Conservation (phyloP, 2,797 vertebrate species). For the Acrossocheilus fasciatus region DNA sequence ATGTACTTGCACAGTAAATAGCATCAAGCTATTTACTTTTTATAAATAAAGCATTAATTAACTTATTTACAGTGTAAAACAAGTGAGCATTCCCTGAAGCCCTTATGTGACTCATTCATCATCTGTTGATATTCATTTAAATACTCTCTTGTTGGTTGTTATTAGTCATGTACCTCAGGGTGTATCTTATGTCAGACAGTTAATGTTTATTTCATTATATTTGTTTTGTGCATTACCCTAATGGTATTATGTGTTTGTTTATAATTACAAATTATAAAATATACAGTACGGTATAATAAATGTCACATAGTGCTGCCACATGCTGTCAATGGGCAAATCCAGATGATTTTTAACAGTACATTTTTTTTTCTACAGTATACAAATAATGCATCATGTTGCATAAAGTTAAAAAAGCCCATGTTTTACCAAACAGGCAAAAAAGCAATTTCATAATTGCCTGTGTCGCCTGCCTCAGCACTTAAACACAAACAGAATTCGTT, state of each 20-base stretch:
- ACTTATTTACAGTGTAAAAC: neutral
- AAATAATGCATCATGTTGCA: neutral
- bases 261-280: neutral
- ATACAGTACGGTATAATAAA: neutral
- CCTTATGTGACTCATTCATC: slow-evolving; percentile 16
- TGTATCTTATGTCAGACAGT: slow-evolving; percentile 5
- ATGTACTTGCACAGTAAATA: neutral
- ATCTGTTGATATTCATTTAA: slow-evolving; percentile 32
- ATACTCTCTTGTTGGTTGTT: slow-evolving; percentile 13
- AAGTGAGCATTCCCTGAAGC: slow-evolving; percentile 16
- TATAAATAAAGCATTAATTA: neutral
- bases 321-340: neutral
- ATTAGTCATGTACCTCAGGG: slow-evolving; percentile 32
- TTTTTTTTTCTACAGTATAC: neutral
- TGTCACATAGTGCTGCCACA: neutral
- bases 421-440: slow-evolving; percentile 44
- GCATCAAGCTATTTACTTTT: neutral
- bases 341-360: too few relatives aligned
- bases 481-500: slow-evolving; percentile 33
- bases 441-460: slow-evolving; percentile 31
- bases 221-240: slow-evolving; percentile 8
- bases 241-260: neutral
- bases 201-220: slow-evolving; percentile 7
- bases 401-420: slow-evolving; percentile 9
- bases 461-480: slow-evolving; percentile 17